These are phyloP conservation scores for Artibeus lituratus DNA, from an alignment of 2,797 vertebrate genomes.

Conservation along the genomic window DNA sequence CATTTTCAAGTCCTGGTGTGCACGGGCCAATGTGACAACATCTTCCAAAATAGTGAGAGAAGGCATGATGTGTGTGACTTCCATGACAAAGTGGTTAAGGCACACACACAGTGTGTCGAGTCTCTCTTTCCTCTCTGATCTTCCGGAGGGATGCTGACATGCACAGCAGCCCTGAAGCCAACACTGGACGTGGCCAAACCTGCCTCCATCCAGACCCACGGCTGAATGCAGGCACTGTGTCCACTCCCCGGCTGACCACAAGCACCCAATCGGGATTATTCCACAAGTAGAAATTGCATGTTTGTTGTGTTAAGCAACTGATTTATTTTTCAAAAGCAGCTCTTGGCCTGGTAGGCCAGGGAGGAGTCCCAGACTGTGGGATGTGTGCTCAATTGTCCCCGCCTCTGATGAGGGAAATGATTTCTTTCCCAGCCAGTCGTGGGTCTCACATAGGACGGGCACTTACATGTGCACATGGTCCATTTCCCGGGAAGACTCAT, in stretches of 20 bases:
- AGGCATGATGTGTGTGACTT: background rate
- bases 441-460: too few relatives aligned
- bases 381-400: background rate
- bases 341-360: too few relatives aligned
- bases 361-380: fast-evolving
- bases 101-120: background rate
- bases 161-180: background rate
- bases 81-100: background rate
- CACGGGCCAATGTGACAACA: background rate
- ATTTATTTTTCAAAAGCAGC: background rate
- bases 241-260: background rate
- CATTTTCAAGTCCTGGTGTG: too few relatives aligned
- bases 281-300: background rate
- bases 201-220: background rate
- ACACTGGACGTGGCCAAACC: fast-evolving
- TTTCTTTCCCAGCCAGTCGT: fast-evolving
- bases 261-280: fast-evolving
- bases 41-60: background rate
- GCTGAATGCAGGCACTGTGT: background rate
- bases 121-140: background rate
- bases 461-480: background rate
- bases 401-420: too few relatives aligned
- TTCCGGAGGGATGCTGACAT: background rate
- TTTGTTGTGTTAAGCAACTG: background rate
- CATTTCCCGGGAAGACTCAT: background rate